Evolutionary conservation across 2,888 invertebrate species (phyloP), one percentile per base, ranked within the genome.

Genomic region (Torymus auratus): DNA sequence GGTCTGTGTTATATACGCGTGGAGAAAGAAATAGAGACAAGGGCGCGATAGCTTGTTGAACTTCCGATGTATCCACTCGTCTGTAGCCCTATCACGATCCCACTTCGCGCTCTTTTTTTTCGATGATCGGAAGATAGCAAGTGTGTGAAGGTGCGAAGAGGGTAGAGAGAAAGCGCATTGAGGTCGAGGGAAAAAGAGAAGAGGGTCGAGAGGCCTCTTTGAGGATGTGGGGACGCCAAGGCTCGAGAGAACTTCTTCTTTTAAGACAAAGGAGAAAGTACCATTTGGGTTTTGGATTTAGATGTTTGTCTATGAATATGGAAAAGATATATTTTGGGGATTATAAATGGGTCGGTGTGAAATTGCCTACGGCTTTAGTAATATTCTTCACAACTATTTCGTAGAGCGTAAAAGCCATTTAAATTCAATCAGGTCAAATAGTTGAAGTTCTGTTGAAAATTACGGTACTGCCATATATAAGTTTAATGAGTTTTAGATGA

Each of bases 181-280:
- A 41, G 41, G 41, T 41, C 41, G 41, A 41, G 41, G 41, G 13
- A 41, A 53, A n/a, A 56, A n/a, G 11, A 28, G 7, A 56, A 23
- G n/a, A 3, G n/a, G 20, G 55, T 68, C 23, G 23, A 20, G 2
- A 12, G 52, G 13, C 13, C 11, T 15, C 65, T n/a, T 0, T 2
- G 14, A 56, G 56, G 69, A 69, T 56, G 13, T 15, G 11, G 52
- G 15, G 4, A 2, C 55, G 68, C 13, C 7, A 41, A 28, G 28
- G 13, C 68, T 13, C 13, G 41, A 41, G 3, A 2, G 52, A 0
- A 12, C 12, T 4, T 64, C 23, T 61, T 20, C 74, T 74, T 41
- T 41, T 65, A 50, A 67, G 65, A 67, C 58, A 50, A 67, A 55
- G 50, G 56, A n/a, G 62, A 12, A 56, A 15, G 53, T 67, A 20